Evolutionary conservation across 2,113 vertebrate genomes (phyloP).

Genomic region (Malurus melanocephalus): DNA sequence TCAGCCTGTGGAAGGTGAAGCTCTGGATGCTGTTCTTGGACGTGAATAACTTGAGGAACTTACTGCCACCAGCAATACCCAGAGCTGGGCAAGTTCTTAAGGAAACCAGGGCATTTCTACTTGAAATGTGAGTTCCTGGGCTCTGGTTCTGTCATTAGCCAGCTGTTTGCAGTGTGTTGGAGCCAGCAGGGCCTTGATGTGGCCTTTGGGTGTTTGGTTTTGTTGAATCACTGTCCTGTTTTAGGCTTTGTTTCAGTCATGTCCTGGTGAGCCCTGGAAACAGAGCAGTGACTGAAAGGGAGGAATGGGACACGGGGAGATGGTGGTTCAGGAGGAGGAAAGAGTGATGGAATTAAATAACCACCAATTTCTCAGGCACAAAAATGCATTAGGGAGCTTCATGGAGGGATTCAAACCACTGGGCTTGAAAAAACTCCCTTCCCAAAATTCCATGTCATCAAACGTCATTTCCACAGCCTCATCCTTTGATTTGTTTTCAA

Average conservation of each 20-base stretch:
- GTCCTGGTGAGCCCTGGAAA: not conserved
- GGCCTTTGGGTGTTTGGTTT: not conserved
- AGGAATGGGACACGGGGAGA: not conserved
- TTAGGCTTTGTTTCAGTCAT: not conserved
- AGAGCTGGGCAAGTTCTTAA: not conserved
- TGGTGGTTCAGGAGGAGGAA: not conserved
- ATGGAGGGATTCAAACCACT: not conserved
- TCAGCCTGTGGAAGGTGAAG: not conserved
- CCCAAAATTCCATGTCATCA: not conserved
- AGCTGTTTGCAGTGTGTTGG: not conserved
- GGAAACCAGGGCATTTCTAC: not conserved
- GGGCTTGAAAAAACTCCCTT: not conserved
- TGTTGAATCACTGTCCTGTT: not conserved
- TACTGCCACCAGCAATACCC: not conserved
- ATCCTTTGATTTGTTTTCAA: slow-evolving; percentile 43
- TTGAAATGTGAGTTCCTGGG: not conserved
- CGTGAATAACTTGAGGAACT: not conserved
- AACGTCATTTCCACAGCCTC: not conserved
- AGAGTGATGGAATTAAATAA: slow-evolving; percentile 20
- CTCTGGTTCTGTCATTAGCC: not conserved
- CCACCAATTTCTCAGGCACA: not conserved
- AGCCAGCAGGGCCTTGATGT: not conserved
- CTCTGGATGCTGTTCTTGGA: not conserved
- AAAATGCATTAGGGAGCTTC: not conserved
- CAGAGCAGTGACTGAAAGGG: not conserved